Evolutionary conservation across 2,797 vertebrate species (phyloP).

Genomic region (Spheniscus humboldti): DNA sequence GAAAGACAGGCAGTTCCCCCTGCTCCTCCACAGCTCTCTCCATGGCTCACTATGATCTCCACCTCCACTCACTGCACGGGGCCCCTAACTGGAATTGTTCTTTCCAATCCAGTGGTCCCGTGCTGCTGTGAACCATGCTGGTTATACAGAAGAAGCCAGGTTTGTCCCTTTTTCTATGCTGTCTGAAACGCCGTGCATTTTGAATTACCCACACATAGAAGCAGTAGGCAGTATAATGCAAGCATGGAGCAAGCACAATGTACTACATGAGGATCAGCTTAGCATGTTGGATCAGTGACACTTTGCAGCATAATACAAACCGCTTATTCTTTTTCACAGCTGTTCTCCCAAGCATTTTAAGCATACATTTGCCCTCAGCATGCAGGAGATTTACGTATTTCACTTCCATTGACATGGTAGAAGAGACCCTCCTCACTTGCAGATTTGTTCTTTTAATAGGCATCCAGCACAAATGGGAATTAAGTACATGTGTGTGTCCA

Average conservation of each 20-base stretch:
- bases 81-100: neutral
- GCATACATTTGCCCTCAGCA: neutral
- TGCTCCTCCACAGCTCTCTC: neutral
- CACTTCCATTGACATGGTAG: neutral
- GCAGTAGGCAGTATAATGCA: neutral
- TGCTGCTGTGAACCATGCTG: neutral
- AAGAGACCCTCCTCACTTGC: conserved; percentile 33
- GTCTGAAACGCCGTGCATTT: neutral
- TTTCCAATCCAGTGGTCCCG: neutral
- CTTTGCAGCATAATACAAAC: conserved; percentile 9
- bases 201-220: neutral
- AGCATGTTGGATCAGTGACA: neutral
- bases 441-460: conserved; percentile 51
- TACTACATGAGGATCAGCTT: conserved; percentile 5
- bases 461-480: conserved; percentile 55
- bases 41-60: neutral
- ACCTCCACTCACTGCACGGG: neutral
- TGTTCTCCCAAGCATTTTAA: conserved; percentile 30
- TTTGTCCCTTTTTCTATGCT: neutral
- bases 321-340: conserved; percentile 23
- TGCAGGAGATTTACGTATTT: conserved; percentile 35
- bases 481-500: conserved; percentile 52
- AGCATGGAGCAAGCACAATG: neutral
- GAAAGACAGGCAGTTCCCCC: neutral
- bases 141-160: neutral